Percentiles rank a stretch among this genome's conserved stretches.
Evolutionary conservation across 2,888 invertebrate species (phyloP).

Genomic region (Drosophila lacicola): DNA sequence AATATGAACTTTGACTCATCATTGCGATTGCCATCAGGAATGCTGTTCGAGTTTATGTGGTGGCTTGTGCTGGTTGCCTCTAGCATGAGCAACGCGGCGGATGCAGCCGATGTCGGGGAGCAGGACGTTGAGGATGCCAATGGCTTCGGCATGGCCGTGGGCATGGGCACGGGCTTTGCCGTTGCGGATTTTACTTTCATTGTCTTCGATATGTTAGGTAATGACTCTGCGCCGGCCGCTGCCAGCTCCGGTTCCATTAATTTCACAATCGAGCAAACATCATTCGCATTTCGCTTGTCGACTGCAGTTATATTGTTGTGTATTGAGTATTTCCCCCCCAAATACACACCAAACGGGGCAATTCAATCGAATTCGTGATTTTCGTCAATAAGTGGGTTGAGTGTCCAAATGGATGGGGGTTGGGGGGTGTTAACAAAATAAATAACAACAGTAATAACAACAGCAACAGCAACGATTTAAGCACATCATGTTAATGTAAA

Average conservation of each 20-base stretch:
- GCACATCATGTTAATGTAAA: slow-evolving; percentile 44
- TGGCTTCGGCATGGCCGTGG: slow-evolving; percentile 7
- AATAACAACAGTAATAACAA: slow-evolving; percentile 45
- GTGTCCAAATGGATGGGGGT: slow-evolving; percentile 21
- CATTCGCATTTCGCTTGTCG: slow-evolving; percentile 83
- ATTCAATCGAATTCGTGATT: slow-evolving; percentile 36
- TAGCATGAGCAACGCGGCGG: slow-evolving; percentile 63
- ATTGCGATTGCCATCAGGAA: slow-evolving; percentile 70
- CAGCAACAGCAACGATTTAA: slow-evolving; percentile 45
- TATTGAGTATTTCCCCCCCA: slow-evolving; percentile 32
- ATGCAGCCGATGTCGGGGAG: slow-evolving; percentile 68
- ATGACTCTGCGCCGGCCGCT: slow-evolving; percentile 34
- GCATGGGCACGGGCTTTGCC: slow-evolving; percentile 11
- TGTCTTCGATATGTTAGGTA: slow-evolving; percentile 52
- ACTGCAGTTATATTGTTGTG: slow-evolving; percentile 50
- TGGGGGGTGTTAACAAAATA: slow-evolving; percentile 56
- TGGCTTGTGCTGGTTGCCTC: slow-evolving; percentile 27
- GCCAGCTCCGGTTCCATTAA: slow-evolving; percentile 77
- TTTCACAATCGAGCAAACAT: slow-evolving; percentile 79
- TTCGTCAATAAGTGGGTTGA: slow-evolving; percentile 20
- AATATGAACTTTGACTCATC: slow-evolving; percentile 77
- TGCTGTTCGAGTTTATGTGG: slow-evolving; percentile 64
- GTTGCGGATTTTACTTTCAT: slow-evolving; percentile 51
- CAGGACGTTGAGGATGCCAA: slow-evolving; percentile 19
- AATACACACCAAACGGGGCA: slow-evolving; percentile 9